Evolutionary conservation across 2,797 vertebrate species (phyloP).

Genomic region (Cygnus olor): DNA sequence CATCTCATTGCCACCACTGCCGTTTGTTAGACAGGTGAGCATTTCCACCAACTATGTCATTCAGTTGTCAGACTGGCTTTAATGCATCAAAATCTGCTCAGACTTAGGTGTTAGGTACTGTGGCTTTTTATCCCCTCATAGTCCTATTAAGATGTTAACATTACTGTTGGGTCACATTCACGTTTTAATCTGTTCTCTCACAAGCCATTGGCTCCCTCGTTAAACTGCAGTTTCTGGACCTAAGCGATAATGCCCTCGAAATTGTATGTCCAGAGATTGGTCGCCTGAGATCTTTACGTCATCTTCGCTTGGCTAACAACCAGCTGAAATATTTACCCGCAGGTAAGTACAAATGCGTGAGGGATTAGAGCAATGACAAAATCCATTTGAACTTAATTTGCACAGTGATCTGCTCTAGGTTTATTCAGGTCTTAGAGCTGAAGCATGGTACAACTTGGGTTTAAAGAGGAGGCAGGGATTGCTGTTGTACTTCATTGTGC

Average conservation of each 20-base stretch:
- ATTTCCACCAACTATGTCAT: not conserved
- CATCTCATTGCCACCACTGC: not conserved
- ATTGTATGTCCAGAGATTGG: constrained; percentile 95
- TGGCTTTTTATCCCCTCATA: not conserved
- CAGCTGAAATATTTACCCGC: constrained; percentile 91
- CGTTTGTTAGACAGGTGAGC: not conserved
- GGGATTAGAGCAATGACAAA: not conserved
- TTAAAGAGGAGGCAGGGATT: not conserved
- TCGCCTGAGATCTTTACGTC: constrained; percentile 90
- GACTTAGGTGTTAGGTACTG: not conserved
- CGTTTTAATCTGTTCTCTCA: constrained; percentile 62
- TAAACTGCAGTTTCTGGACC: constrained; percentile 93
- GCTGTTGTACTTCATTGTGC: not conserved
- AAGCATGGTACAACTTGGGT: not conserved
- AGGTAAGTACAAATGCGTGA: constrained; percentile 78
- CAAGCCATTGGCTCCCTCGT: constrained; percentile 92
- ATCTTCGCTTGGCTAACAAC: constrained; percentile 93
- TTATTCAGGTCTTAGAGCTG: not conserved
- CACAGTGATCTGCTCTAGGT: not conserved
- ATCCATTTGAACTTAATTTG: not conserved
- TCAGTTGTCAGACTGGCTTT: not conserved
- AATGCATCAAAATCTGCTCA: constrained; percentile 7
- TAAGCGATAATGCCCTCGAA: constrained; percentile 95
- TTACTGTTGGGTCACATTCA: constrained; percentile 20
- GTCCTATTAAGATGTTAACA: not conserved